phyloP scores from a whole-genome alignment of 2,797 vertebrate genomes.

The Thaleichthys pacificus region DNA sequence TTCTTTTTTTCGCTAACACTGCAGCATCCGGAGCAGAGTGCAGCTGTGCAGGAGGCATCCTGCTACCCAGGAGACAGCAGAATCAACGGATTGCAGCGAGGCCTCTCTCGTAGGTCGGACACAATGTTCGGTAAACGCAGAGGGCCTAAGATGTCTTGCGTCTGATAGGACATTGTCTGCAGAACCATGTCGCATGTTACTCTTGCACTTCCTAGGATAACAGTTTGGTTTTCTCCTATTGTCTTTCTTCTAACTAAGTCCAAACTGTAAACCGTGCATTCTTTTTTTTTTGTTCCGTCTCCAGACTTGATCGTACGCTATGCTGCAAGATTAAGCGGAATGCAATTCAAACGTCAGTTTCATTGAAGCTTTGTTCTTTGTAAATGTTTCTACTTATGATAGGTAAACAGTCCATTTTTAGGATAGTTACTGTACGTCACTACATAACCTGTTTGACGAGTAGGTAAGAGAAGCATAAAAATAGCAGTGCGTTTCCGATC shows the following conservation, averaged over 20 bases:
- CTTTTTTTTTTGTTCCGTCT: no score
- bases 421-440: background rate
- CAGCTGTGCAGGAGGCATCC: conserved; percentile 79
- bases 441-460: background rate
- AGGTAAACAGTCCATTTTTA: conserved; percentile 40
- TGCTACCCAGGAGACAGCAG: conserved; percentile 58
- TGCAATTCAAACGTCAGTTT: background rate
- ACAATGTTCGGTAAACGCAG: background rate
- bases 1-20: conserved; percentile 45
- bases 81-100: conserved; percentile 28
- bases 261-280: background rate
- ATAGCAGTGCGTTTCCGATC: background rate
- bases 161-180: background rate
- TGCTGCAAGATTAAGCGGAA: background rate
- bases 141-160: background rate
- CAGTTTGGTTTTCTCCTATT: background rate
- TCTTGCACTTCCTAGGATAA: background rate
- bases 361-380: background rate
- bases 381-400: conserved; percentile 16
- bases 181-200: background rate
- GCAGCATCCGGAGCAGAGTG: conserved; percentile 77
- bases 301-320: no score
- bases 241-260: background rate
- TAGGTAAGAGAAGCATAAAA: background rate
- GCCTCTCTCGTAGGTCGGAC: background rate